These are phyloP conservation scores for Hypercompe scribonia DNA, from an alignment of 2,888 invertebrate genomes.

Conservation along the genomic window DNA sequence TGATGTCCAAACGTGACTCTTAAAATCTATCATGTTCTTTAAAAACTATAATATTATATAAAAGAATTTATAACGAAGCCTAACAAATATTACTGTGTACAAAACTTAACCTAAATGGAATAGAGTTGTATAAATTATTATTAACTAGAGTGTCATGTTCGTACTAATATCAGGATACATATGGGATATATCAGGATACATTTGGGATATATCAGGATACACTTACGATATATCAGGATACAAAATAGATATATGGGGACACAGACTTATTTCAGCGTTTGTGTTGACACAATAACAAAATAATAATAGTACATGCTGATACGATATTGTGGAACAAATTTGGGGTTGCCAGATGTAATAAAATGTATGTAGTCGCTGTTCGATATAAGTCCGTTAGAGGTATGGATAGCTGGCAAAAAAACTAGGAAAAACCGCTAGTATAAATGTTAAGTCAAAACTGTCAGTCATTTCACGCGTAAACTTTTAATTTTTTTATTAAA, in stretches of 20 bases:
- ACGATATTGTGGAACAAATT: conserved; percentile 20
- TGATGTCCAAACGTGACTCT: neutral
- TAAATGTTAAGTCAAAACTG: too few relatives aligned
- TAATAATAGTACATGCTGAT: conserved; percentile 28
- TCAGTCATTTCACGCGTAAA: too few relatives aligned
- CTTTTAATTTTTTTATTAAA: too few relatives aligned
- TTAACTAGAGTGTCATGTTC: conserved; percentile 56
- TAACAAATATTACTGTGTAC: conserved; percentile 33
- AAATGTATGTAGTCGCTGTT: neutral
- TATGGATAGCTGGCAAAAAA: too few relatives aligned
- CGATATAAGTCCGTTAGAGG: too few relatives aligned
- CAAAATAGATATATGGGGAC: conserved; percentile 16
- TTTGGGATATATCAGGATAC: conserved; percentile 31
- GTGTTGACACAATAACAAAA: conserved; percentile 26
- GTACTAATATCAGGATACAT: conserved; percentile 45
- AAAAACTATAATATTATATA: conserved; percentile 7
- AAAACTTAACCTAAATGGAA: conserved; percentile 50
- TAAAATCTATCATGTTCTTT: neutral
- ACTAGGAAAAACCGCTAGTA: too few relatives aligned
- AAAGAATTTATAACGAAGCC: conserved; percentile 37
- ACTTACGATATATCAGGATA: conserved; percentile 32
- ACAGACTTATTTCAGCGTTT: conserved; percentile 15
- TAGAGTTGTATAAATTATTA: conserved; percentile 56
- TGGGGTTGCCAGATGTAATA: neutral
- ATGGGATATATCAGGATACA: conserved; percentile 32